Evolutionary conservation across 1,140 invertebrate genomes (phyloP).

Genomic region (Eriocheir sinensis): DNA sequence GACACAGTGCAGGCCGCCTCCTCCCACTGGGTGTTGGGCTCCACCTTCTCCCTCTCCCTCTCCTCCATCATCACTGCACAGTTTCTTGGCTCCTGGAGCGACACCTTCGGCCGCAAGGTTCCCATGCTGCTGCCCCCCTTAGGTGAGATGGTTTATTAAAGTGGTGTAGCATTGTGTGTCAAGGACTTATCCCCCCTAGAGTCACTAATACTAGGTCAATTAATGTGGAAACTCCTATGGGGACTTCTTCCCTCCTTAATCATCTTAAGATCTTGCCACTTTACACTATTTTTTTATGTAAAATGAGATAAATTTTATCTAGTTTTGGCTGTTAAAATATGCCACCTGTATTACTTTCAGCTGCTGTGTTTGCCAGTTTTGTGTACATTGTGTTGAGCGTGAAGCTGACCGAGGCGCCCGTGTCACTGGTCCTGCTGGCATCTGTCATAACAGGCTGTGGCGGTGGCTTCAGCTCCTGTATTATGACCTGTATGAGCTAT

Average conservation of each 20-base stretch:
- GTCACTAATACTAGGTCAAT: too few species aligned
- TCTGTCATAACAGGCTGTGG: constrained; percentile 81
- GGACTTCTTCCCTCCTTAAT: too few species aligned
- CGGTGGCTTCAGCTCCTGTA: constrained; percentile 82
- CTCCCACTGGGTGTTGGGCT: constrained; percentile 82
- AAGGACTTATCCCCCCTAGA: too few species aligned
- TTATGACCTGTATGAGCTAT: constrained; percentile 83
- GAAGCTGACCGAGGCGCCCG: constrained; percentile 79
- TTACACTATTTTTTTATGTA: too few species aligned
- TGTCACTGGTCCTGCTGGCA: constrained; percentile 81
- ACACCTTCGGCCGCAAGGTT: constrained; percentile 82
- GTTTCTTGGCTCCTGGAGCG: constrained; percentile 82
- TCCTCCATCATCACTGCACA: constrained; percentile 82
- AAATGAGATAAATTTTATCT: too few species aligned
- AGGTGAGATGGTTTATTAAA: constrained; percentile 80
- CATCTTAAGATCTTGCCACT: too few species aligned
- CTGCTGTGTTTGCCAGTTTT: constrained; percentile 80
- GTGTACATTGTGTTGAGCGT: constrained; percentile 82
- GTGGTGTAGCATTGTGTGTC: too few species aligned
- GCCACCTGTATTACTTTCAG: too few species aligned
- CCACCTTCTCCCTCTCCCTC: constrained; percentile 81
- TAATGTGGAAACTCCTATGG: too few species aligned
- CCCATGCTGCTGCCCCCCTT: constrained; percentile 83
- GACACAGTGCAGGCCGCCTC: constrained; percentile 81
- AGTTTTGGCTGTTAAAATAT: too few species aligned